Evolutionary conservation across 2,797 vertebrate species (phyloP).

Genomic region (Parauchenoglanis punctatus): DNA sequence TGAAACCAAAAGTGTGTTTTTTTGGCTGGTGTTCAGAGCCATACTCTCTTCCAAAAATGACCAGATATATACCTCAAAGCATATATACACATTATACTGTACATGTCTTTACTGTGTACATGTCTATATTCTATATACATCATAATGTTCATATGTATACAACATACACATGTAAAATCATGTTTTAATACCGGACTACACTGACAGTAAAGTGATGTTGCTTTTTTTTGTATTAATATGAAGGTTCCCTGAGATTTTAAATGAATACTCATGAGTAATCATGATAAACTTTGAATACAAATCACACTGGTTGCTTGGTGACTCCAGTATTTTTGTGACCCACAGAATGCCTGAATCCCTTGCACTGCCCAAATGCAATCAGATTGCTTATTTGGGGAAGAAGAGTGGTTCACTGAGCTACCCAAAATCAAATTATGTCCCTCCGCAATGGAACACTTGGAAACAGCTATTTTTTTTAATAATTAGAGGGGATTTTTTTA

Average conservation of each 20-base stretch:
- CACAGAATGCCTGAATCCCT: background rate
- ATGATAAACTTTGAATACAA: conserved; percentile 7
- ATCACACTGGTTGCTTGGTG: conserved; percentile 18
- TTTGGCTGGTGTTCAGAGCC: background rate
- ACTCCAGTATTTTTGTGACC: background rate
- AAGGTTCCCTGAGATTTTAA: background rate
- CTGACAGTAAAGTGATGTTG: background rate
- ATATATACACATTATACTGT: background rate
- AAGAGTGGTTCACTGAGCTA: background rate
- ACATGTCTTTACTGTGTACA: background rate
- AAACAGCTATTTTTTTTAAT: background rate
- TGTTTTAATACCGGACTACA: background rate
- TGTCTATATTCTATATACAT: background rate
- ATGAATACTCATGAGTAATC: background rate
- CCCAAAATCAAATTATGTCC: background rate
- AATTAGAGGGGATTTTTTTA: background rate
- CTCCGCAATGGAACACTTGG: background rate
- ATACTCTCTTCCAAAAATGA: background rate
- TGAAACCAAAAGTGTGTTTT: background rate
- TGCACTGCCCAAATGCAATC: background rate
- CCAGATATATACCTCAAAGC: background rate
- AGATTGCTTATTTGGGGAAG: background rate
- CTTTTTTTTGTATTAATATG: background rate
- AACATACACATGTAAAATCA: background rate
- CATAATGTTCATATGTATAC: background rate